Base-by-base conservation (phyloP, 2,888 invertebrate genomes). In the Drosophila emarginata region DNA sequence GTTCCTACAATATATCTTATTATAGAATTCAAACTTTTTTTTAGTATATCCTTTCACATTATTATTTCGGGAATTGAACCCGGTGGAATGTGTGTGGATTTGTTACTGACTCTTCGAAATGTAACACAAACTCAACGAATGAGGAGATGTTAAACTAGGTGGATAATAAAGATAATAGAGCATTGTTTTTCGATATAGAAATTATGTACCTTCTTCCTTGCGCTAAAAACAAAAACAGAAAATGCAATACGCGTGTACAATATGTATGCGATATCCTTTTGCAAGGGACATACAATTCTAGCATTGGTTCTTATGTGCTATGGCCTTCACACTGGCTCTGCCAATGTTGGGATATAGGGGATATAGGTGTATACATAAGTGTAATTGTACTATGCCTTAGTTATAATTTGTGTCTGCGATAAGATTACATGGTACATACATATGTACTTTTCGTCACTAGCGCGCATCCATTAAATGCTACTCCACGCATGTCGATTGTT, bases 371-470 rank as follows among this genome's bases (percentile, higher is more conserved):
- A 40, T 40, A 59, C 59, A 72, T 58, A 67, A 39, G 50, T 72
- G 59, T 78, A 78, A 82, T 81, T 85, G 76, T 85, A 78, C 83
- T 74, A 67, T 76, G 66, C 65, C 66, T 76, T 77, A 82, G 56
- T 71, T 67, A 64, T 70, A 79, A 59, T 68, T 81, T 37, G 50
- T 63, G 51, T 60, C 28, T 36, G 40, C 40, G 52, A 51, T 52
- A 72, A 50, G 57, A 37, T 60, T 54, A 54, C 59, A 56, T 68
- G 21, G 54, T 59, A 39, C 54, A 39, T 64, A 61, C 54, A 39
- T 61, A 56, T 21, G 57, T 66, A 68, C 15, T 56, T 61, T 21
- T 39, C 61, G 62, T 18, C 58, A 64, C 57, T 68, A 32, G 14
- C 52, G 60, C 51, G 32, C 21, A 37, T 21, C 45, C 58, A 60